Conservation (phyloP, 2,113 vertebrate genomes). For the Sebastes fasciatus region DNA sequence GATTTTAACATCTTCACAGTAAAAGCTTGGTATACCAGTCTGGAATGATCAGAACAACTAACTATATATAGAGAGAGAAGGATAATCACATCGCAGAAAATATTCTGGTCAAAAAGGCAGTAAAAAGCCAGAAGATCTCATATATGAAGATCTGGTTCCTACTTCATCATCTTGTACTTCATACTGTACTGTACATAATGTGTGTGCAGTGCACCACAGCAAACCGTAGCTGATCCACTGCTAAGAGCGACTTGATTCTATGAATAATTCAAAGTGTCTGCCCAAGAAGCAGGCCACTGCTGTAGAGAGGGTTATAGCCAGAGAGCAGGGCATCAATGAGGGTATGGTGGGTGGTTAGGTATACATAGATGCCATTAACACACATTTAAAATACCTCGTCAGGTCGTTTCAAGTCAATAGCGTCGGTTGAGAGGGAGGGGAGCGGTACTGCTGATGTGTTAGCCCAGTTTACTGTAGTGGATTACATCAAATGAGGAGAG, state of each 20-base stretch:
- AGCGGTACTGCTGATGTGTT: conserved; percentile 14
- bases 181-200: conserved; percentile 2
- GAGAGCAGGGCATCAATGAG: conserved; percentile 36
- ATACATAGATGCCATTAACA: conserved; percentile 27
- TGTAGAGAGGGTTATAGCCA: conserved; percentile 35
- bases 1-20: conserved; percentile 2
- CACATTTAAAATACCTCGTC: conserved; percentile 9
- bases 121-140: neutral
- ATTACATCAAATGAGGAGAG: conserved; percentile 23
- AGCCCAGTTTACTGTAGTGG: conserved; percentile 33
- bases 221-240: conserved; percentile 50
- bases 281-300: conserved; percentile 60
- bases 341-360: conserved; percentile 24
- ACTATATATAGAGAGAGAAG: neutral
- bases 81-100: neutral
- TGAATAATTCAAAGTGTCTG: conserved; percentile 77
- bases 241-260: conserved; percentile 60
- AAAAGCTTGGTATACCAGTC: neutral
- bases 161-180: conserved; percentile 21
- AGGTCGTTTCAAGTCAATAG: conserved; percentile 9
- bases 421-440: neutral
- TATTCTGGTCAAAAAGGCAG: neutral
- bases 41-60: neutral
- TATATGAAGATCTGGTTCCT: neutral
- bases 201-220: conserved; percentile 22